phyloP scores from a whole-genome alignment of 2,113 vertebrate genomes.

The Cynocephalus volans region DNA sequence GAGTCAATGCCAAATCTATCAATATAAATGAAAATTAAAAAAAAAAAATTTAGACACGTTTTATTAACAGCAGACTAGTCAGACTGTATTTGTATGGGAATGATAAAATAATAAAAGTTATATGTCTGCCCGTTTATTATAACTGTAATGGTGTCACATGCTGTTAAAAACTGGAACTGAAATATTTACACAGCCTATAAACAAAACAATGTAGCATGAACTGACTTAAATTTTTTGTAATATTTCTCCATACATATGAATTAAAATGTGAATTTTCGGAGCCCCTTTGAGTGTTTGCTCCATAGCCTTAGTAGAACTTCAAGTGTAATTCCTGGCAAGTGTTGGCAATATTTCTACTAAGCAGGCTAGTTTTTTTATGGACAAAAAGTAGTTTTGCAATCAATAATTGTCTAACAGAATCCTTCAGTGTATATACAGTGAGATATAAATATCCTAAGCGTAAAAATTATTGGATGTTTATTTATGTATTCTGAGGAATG shows the following conservation, averaged over 20 bases:
- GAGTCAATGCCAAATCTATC: not conserved
- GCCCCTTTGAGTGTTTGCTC: not conserved
- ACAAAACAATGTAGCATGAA: not conserved
- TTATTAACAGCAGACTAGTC: conserved; percentile 6
- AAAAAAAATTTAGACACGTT: not conserved
- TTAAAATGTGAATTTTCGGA: conserved; percentile 61
- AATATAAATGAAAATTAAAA: not conserved
- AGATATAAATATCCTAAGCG: conserved; percentile 21
- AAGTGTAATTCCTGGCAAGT: not conserved
- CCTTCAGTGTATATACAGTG: not conserved
- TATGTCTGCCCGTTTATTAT: not conserved
- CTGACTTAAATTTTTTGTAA: not conserved
- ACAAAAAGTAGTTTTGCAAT: conserved; percentile 18
- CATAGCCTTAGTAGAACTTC: not conserved
- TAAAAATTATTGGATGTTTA: conserved; percentile 23
- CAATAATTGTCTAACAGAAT: conserved; percentile 28
- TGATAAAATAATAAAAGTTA: conserved; percentile 32
- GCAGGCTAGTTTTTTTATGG: not conserved
- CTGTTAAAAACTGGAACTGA: not conserved
- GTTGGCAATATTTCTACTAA: not conserved
- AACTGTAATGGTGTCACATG: not conserved
- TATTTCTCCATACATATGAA: not conserved
- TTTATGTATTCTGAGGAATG: conserved; percentile 36
- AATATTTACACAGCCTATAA: conserved; percentile 1
- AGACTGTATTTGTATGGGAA: not conserved